Evolutionary conservation across 2,797 vertebrate species (phyloP).

Genomic region (Alcedo quadribrachys): DNA sequence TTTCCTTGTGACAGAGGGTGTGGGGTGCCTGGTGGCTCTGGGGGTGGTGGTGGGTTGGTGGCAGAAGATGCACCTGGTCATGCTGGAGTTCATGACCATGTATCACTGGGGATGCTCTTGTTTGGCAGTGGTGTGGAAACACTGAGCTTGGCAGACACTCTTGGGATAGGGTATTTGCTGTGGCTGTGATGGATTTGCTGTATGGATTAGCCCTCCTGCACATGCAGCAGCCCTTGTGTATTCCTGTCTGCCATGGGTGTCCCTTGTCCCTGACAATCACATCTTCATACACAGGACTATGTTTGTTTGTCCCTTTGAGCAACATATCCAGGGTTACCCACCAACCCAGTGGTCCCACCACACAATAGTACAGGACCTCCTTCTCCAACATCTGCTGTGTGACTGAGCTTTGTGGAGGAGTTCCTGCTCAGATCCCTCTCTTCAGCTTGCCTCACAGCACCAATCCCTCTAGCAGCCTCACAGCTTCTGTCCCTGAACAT

Average conservation of each 20-base stretch:
- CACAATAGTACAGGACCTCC: neutral
- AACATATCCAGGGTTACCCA: neutral
- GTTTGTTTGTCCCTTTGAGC: neutral
- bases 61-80: neutral
- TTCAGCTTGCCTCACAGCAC: neutral
- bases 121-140: fast-evolving
- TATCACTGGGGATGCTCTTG: neutral
- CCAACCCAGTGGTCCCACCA: fast-evolving
- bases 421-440: fast-evolving
- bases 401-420: neutral
- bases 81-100: neutral
- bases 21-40: fast-evolving
- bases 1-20: neutral
- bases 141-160: fast-evolving
- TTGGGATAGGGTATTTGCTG: neutral
- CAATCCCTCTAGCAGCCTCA: neutral
- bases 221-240: fast-evolving
- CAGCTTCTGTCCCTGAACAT: neutral
- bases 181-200: neutral
- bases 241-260: fast-evolving
- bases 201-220: fast-evolving
- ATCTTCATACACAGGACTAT: fast-evolving
- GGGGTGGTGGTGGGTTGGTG: too few relatives aligned
- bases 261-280: neutral
- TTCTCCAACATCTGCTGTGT: too few relatives aligned